Conservation (phyloP, 2,797 vertebrate genomes). For the Chrysocyon brachyurus region DNA sequence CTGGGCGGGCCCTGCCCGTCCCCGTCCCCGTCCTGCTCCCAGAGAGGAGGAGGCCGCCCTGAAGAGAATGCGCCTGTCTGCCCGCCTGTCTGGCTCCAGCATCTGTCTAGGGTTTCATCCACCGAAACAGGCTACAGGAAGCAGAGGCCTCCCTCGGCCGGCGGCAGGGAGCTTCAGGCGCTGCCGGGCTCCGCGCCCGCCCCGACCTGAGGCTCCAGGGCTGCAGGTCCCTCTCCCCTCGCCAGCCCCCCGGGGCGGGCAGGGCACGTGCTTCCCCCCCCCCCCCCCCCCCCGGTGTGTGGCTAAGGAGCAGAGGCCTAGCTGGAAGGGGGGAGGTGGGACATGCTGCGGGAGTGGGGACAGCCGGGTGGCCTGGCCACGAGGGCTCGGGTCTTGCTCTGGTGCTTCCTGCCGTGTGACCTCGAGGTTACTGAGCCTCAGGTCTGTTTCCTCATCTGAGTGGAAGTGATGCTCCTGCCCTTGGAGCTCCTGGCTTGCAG, state of each 20-base stretch:
- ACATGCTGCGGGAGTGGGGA: neutral
- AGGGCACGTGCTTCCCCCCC: neutral
- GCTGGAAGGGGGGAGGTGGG: neutral
- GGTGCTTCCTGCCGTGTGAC: neutral
- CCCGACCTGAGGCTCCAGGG: neutral
- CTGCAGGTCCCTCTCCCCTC: neutral
- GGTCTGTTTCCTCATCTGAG: neutral
- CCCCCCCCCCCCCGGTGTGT: accelerated
- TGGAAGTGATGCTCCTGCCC: neutral
- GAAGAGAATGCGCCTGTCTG: constrained; percentile 40
- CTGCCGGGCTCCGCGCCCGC: neutral
- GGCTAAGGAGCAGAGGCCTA: neutral
- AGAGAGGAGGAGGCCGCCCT: neutral
- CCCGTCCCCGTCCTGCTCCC: too few species aligned
- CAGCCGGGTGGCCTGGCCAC: neutral
- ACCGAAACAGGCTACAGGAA: constrained; percentile 50
- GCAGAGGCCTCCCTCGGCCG: neutral
- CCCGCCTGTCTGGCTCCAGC: constrained; percentile 66
- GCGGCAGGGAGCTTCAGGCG: neutral
- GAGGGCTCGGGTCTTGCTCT: neutral
- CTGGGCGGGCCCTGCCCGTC: constrained; percentile 22
- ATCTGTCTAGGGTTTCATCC: constrained; percentile 70
- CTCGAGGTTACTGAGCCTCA: neutral
- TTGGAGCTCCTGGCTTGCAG: neutral
- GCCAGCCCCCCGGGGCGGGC: neutral